Conservation (phyloP, 1,140 invertebrate genomes). For the Anthonomus grandis region DNA sequence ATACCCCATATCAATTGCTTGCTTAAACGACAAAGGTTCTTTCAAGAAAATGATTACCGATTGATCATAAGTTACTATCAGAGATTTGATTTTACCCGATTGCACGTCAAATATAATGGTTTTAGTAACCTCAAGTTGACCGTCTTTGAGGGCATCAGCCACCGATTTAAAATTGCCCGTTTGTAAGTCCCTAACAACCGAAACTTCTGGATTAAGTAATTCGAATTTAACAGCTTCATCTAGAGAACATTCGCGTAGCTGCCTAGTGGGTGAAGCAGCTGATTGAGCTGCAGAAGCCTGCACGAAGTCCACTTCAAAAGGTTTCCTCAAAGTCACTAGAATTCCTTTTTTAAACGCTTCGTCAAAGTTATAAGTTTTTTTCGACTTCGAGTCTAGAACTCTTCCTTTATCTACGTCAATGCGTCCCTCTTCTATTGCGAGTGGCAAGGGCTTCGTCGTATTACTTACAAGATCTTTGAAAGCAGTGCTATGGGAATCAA, state of each 20-base stretch:
- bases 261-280: conserved; percentile 53
- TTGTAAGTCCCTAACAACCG: conserved; percentile 74
- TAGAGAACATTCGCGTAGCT: conserved; percentile 64
- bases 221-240: conserved; percentile 75
- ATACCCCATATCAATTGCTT: conserved; percentile 68
- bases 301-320: conserved; percentile 53
- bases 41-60: conserved; percentile 65
- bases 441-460: conserved; percentile 66
- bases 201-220: conserved; percentile 71
- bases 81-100: conserved; percentile 60
- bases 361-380: conserved; percentile 68
- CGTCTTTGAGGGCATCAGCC: conserved; percentile 65
- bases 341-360: conserved; percentile 70
- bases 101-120: conserved; percentile 65
- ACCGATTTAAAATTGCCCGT: conserved; percentile 71
- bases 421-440: conserved; percentile 76
- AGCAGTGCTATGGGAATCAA: conserved; percentile 73
- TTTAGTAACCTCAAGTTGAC: conserved; percentile 63
- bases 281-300: conserved; percentile 27
- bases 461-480: conserved; percentile 73
- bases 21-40: conserved; percentile 72
- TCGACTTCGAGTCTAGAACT: conserved; percentile 75
- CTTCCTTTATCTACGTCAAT: conserved; percentile 73
- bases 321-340: conserved; percentile 68
- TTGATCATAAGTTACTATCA: conserved; percentile 72